A percentile compares a stretch with the other conserved stretches of the same genome.
Evolutionary conservation across 2,797 vertebrate genomes (phyloP).

Genomic region (Chromis chromis): DNA sequence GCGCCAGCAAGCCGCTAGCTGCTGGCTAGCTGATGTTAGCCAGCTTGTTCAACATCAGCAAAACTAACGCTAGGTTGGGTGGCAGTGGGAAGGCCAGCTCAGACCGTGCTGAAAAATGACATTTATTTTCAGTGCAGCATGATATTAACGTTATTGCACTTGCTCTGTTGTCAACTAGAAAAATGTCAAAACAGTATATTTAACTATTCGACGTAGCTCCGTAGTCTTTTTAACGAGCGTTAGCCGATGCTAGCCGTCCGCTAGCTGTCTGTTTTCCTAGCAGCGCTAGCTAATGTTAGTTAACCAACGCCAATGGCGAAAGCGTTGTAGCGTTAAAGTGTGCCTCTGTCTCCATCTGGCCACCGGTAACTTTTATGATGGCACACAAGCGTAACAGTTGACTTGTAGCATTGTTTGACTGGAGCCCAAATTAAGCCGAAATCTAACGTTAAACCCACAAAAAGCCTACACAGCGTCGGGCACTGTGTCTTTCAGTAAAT

Average conservation of each 20-base stretch:
- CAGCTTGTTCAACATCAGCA: constrained; percentile 56
- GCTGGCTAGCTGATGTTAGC: constrained; percentile 63
- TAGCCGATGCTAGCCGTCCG: constrained; percentile 34
- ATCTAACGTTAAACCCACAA: background rate
- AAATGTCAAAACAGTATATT: rapidly evolving
- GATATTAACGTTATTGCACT: rapidly evolving
- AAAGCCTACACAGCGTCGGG: background rate
- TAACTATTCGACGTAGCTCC: rapidly evolving
- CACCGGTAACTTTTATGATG: background rate
- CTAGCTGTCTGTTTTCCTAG: constrained; percentile 52
- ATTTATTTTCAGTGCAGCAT: background rate
- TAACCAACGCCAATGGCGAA: constrained; percentile 28
- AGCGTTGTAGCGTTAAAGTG: constrained; percentile 7
- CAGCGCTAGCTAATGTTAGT: constrained; percentile 35
- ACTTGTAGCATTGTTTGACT: background rate
- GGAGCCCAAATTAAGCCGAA: background rate
- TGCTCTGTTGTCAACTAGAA: background rate
- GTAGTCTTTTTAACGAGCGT: constrained; percentile 18
- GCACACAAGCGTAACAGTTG: background rate
- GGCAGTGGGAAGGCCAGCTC: constrained; percentile 47
- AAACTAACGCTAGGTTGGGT: constrained; percentile 42
- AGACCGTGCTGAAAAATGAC: background rate
- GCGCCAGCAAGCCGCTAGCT: constrained; percentile 72
- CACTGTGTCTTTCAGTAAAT: constrained; percentile 18
- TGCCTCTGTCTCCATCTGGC: background rate